These are phyloP conservation scores for Pyralis farinalis DNA, from an alignment of 2,888 invertebrate species.

Conservation along the genomic window DNA sequence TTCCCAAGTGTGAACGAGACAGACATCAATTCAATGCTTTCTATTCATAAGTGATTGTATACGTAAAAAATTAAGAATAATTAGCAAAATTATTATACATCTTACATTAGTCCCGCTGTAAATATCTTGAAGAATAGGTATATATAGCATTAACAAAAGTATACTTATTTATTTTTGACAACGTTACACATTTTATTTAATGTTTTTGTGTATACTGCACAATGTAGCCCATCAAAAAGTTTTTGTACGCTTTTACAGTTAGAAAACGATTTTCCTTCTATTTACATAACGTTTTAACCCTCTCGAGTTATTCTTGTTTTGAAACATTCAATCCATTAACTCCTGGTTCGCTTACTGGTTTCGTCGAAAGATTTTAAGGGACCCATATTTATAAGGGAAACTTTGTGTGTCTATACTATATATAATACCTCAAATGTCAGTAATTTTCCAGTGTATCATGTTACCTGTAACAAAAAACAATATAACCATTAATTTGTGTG, in stretches of 20 bases:
- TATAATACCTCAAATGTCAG: not conserved
- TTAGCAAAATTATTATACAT: constrained; percentile 7
- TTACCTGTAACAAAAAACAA: constrained; percentile 54
- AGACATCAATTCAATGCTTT: constrained; percentile 69
- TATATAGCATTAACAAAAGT: no score
- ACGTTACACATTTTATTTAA: constrained; percentile 19
- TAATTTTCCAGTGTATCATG: not conserved
- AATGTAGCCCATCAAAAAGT: constrained; percentile 60
- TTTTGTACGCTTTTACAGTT: constrained; percentile 60
- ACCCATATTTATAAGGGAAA: not conserved
- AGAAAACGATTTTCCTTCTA: constrained; percentile 60
- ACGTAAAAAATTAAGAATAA: constrained; percentile 35
- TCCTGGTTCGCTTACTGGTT: constrained; percentile 26
- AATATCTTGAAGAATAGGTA: no score
- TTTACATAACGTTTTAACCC: constrained; percentile 61
- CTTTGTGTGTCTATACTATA: not conserved
- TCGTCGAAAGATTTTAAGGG: constrained; percentile 23
- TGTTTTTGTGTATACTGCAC: constrained; percentile 36
- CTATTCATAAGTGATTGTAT: constrained; percentile 68
- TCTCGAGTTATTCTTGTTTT: constrained; percentile 50
- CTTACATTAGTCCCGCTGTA: not conserved
- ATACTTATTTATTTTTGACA: no score
- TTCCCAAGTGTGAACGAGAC: constrained; percentile 77
- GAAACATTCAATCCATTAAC: constrained; percentile 56
- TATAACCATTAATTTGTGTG: no score